Evolutionary conservation across 2,113 vertebrate genomes (phyloP), one percentile per base, ranked within the genome.

Genomic region (Setophaga coronata): DNA sequence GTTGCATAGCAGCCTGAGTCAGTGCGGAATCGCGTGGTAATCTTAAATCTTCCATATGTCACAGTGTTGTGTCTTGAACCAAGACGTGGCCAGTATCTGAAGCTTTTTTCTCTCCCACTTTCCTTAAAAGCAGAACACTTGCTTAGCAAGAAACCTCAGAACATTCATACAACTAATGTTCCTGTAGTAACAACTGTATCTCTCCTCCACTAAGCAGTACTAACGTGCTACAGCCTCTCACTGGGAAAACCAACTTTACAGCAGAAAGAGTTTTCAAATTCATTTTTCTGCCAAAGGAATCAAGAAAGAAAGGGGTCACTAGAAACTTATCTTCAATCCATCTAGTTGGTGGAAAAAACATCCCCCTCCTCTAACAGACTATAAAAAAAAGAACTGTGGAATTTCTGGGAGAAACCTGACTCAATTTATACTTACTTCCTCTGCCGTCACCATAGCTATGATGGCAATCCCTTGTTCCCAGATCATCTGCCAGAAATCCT

Each of bases 401-500:
- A 45, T 57, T 94, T 89, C 57, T 43, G 54, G 17, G n/a, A 57
- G 48, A 90, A 73, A 69, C 18, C 10, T 16, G n/a, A 31, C 40
- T 40, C 31, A 15, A 24, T 3, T 56, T 45, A 29, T 20, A 86
- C 97, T 45, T 65, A 99, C 99, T 98, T 99, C 99, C 87, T 99
- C 99, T 12, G 98, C 99, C 0, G 99, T 99, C 82, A 99, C 99
- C 99, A 99, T 99, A 45, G 99, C 99, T 86, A 99, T 99, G 83
- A 99, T 99, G 10, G 99, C 97, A 84, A 99, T 98, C 19, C 99
- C 98, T 97, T 99, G 99, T 70, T 99, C 99, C 99, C 99, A 99
- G 83, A 99, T 98, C 99, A 99, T 99, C 98, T 99, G 99, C 99
- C 99, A 99, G 96, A 99, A 99, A 95, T 99, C 99, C 94, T 98